Conservation (phyloP, 2,113 vertebrate genomes). For the Tragelaphus buxtoni region DNA sequence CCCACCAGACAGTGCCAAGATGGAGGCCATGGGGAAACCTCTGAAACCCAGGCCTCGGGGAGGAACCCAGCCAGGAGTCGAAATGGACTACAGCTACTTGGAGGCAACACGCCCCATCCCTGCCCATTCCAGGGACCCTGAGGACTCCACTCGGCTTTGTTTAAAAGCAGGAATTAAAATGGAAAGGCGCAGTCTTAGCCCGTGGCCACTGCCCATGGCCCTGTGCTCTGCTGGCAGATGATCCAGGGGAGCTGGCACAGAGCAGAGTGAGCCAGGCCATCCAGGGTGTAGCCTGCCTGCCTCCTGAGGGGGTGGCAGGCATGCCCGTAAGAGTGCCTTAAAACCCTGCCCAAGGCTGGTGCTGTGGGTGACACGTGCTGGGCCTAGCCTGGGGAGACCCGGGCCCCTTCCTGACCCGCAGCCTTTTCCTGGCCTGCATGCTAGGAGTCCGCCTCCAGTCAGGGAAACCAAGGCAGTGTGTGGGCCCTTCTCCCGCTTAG, state of each 20-base stretch:
- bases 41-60: background rate
- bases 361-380: accelerated
- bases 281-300: background rate
- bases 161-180: background rate
- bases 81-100: background rate
- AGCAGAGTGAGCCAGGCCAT: background rate
- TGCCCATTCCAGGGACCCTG: background rate
- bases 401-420: background rate
- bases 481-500: background rate
- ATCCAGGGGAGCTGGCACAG: background rate
- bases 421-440: background rate
- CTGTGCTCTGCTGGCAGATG: background rate
- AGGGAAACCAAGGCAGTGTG: background rate
- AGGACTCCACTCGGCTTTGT: background rate
- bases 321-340: background rate
- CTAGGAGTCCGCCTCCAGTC: too few relatives aligned
- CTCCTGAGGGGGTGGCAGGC: background rate
- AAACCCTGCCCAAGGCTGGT: background rate
- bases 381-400: background rate
- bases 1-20: constrained; percentile 66
- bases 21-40: constrained; percentile 62
- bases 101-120: background rate
- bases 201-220: background rate
- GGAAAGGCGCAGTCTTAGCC: background rate
- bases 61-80: background rate